Evolutionary conservation across 2,113 vertebrate species (phyloP).

Genomic region (Seriola rivoliana): DNA sequence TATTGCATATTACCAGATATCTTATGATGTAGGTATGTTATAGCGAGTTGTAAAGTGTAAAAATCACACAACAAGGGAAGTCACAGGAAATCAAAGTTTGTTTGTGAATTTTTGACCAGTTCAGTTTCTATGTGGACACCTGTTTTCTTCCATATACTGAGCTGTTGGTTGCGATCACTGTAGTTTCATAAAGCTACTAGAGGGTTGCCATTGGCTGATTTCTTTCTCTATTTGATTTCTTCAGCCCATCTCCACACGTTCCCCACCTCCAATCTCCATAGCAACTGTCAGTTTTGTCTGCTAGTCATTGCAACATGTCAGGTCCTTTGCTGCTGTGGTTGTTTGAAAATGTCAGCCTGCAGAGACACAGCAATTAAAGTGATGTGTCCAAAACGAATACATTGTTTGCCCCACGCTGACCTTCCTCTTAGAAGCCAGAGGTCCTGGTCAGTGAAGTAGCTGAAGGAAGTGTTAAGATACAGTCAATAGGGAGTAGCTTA

Average conservation of each 20-base stretch:
- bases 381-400: constrained; percentile 20
- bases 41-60: not conserved
- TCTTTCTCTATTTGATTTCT: not conserved
- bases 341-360: constrained; percentile 37
- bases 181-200: not conserved
- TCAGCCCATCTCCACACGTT: not conserved
- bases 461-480: not conserved
- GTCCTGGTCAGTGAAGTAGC: constrained; percentile 1
- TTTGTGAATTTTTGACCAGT: not conserved
- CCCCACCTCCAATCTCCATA: constrained; percentile 53
- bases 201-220: not conserved
- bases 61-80: not conserved
- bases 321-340: constrained; percentile 34
- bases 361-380: constrained; percentile 57
- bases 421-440: not conserved
- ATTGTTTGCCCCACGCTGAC: not conserved
- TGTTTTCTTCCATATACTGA: not conserved
- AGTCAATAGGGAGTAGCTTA: not conserved
- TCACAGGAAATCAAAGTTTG: too few relatives aligned
- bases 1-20: too few relatives aligned
- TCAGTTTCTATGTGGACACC: not conserved
- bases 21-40: too few relatives aligned
- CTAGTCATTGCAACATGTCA: constrained; percentile 39
- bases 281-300: constrained; percentile 54
- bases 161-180: not conserved